These are phyloP conservation scores for Chlorops oryzae DNA, from an alignment of 1,140 invertebrate species.

Conservation along the genomic window DNA sequence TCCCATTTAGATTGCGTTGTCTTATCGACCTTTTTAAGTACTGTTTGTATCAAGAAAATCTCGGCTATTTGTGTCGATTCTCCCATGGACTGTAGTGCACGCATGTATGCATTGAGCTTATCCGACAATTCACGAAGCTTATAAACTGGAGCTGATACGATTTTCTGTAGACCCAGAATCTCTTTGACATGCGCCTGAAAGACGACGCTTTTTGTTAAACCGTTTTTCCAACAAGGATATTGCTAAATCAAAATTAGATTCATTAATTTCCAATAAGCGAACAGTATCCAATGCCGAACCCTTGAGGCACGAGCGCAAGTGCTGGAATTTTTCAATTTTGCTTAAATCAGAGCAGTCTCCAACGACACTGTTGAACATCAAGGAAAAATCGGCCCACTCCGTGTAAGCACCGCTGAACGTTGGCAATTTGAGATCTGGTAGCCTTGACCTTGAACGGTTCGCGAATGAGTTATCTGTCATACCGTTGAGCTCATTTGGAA, in stretches of 20 bases:
- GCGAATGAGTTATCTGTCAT: too few species aligned
- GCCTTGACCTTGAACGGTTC: too few species aligned
- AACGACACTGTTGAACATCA: slow-evolving; percentile 4
- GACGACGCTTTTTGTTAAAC: slow-evolving; percentile 7
- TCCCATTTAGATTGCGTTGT: slow-evolving; percentile 6
- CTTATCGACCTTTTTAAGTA: neutral
- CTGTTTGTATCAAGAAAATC: too few species aligned
- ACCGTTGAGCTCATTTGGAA: too few species aligned
- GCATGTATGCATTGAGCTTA: too few species aligned
- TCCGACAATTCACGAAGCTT: too few species aligned
- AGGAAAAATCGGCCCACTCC: slow-evolving; percentile 6
- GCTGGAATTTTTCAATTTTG: slow-evolving; percentile 5
- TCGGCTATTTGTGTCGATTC: too few species aligned
- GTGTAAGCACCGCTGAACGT: slow-evolving; percentile 4
- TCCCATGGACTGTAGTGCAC: too few species aligned
- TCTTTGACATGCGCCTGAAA: slow-evolving; percentile 9
- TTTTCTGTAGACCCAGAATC: too few species aligned
- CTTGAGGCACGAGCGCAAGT: neutral
- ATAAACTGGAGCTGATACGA: too few species aligned
- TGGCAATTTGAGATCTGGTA: slow-evolving; percentile 5
- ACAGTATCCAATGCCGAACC: slow-evolving; percentile 6
- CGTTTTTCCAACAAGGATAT: slow-evolving; percentile 1
- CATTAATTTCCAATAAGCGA: neutral
- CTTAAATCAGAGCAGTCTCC: neutral
- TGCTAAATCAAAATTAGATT: slow-evolving; percentile 3